A percentile compares a stretch with the other conserved stretches of the same genome.
phyloP scores from a whole-genome alignment of 2,113 vertebrate species.

The Geococcyx californianus region DNA sequence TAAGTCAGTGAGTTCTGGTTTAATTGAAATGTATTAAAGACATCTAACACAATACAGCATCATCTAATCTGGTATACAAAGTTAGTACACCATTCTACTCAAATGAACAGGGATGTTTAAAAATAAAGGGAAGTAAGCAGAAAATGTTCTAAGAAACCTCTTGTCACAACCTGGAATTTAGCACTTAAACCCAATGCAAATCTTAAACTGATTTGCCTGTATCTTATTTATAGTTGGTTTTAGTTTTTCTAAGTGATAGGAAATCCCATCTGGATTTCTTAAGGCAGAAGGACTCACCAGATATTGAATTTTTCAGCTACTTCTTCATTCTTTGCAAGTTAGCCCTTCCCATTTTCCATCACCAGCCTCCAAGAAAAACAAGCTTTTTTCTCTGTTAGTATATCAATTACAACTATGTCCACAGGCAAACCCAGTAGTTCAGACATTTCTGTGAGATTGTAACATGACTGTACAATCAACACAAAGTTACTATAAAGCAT shows the following conservation, averaged over 20 bases:
- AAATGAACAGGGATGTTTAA: conserved; percentile 40
- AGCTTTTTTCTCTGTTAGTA: neutral
- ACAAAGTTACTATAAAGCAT: neutral
- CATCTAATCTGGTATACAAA: conserved; percentile 52
- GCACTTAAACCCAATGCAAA: neutral
- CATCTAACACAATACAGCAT: conserved; percentile 75
- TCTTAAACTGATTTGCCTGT: conserved; percentile 3
- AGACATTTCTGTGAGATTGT: neutral
- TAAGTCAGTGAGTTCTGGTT: conserved; percentile 68
- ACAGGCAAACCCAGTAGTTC: neutral
- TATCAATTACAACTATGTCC: neutral
- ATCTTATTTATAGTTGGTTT: neutral
- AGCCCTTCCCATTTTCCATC: conserved; percentile 15
- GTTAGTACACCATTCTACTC: conserved; percentile 60
- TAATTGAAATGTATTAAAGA: conserved; percentile 76
- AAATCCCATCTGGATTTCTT: conserved; percentile 50
- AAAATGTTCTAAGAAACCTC: conserved; percentile 10
- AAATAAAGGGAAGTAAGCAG: conserved; percentile 46
- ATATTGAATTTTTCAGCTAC: neutral
- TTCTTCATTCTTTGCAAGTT: neutral
- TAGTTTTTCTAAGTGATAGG: neutral
- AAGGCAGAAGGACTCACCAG: neutral
- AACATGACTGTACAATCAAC: neutral
- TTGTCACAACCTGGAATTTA: conserved; percentile 25
- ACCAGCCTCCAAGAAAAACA: neutral